These are phyloP conservation scores for Drosophila heteroneura DNA, from an alignment of 2,888 invertebrate genomes.

Conservation along the genomic window DNA sequence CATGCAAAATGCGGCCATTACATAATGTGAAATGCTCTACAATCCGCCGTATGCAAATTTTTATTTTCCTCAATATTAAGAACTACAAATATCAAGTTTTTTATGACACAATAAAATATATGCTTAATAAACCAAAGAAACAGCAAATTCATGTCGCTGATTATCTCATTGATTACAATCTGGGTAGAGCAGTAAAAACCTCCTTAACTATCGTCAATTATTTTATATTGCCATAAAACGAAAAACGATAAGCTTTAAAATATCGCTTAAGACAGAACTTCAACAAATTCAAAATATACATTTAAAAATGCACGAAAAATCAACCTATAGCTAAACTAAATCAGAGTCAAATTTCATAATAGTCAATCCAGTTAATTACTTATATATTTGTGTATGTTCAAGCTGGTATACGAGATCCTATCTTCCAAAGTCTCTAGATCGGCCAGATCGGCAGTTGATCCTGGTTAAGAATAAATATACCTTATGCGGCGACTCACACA, in stretches of 20 bases:
- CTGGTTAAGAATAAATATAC: neutral
- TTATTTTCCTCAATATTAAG: neutral
- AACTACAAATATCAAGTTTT: neutral
- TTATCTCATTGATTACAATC: neutral
- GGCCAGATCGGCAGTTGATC: neutral
- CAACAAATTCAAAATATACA: neutral
- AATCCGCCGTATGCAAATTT: neutral
- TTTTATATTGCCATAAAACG: neutral
- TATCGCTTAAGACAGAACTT: too few species aligned
- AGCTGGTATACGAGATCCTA: neutral
- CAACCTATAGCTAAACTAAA: neutral
- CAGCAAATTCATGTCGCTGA: neutral
- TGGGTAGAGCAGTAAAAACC: neutral
- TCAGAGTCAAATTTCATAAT: neutral
- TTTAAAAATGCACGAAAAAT: neutral
- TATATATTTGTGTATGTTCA: too few species aligned
- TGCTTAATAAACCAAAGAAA: neutral
- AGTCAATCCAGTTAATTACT: neutral
- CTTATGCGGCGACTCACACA: neutral
- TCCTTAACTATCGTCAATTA: too few species aligned
- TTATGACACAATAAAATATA: neutral
- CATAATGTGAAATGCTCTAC: slow-evolving; percentile 49
- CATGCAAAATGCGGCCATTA: slow-evolving; percentile 67
- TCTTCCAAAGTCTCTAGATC: neutral
- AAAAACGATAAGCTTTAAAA: neutral